These are phyloP conservation scores for Nymphicus hollandicus DNA, from an alignment of 2,113 vertebrate species.

Conservation along the genomic window DNA sequence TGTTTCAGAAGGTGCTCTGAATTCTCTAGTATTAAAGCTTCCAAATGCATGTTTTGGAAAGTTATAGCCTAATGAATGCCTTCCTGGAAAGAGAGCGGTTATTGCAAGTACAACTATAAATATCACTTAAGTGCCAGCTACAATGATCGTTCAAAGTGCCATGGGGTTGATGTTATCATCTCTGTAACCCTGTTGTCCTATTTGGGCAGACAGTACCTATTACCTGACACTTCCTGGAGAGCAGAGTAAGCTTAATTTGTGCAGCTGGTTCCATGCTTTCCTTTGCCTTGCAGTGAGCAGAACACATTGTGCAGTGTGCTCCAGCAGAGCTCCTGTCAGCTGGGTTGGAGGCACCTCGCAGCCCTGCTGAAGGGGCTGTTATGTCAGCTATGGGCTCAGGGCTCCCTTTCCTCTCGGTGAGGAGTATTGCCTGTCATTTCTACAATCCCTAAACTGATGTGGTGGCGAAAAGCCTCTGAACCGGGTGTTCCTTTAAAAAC, in stretches of 20 bases:
- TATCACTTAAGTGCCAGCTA: not conserved
- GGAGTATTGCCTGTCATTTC: not conserved
- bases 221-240: not conserved
- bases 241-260: not conserved
- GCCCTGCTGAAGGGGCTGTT: not conserved
- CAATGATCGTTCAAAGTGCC: not conserved
- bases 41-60: not conserved
- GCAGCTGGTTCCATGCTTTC: not conserved
- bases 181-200: not conserved
- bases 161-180: not conserved
- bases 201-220: not conserved
- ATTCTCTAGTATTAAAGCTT: not conserved
- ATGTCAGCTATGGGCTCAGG: not conserved
- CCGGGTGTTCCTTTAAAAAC: not conserved
- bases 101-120: not conserved
- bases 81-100: not conserved
- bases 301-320: fast-evolving
- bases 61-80: not conserved
- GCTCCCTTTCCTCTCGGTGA: not conserved
- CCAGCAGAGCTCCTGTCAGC: not conserved
- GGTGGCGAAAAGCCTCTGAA: not conserved
- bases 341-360: not conserved
- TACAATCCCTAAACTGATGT: not conserved
- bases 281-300: not conserved
- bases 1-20: not conserved